phyloP scores from a whole-genome alignment of 2,888 invertebrate species.

The Eustalomyia histrio region DNA sequence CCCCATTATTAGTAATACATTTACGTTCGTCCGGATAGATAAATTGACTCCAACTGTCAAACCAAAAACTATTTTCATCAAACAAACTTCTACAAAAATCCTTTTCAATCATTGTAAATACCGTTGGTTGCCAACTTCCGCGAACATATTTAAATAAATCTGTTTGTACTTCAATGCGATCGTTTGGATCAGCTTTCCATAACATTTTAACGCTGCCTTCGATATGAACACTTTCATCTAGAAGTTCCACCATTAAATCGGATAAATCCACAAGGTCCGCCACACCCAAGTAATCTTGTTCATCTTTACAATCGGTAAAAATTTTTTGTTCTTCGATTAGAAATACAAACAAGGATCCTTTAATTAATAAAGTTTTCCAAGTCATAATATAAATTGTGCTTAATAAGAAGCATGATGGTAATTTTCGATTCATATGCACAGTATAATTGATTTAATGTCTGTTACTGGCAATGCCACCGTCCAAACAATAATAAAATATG shows the following conservation, averaged over 20 bases:
- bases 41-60: conserved; percentile 38
- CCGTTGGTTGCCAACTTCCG: conserved; percentile 50
- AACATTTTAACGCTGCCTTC: conserved; percentile 34
- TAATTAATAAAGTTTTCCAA: background rate
- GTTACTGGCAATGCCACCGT: background rate
- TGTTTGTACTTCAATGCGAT: conserved; percentile 40
- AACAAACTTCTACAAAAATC: conserved; percentile 41
- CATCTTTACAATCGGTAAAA: conserved; percentile 48
- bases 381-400: background rate
- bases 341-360: conserved; percentile 26
- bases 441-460: background rate
- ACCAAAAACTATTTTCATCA: conserved; percentile 34
- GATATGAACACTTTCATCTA: conserved; percentile 42
- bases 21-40: conserved; percentile 35
- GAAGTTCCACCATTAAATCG: conserved; percentile 38
- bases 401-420: background rate
- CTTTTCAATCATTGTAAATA: conserved; percentile 31
- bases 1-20: conserved; percentile 54
- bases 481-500: background rate
- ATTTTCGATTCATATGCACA: background rate
- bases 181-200: conserved; percentile 44
- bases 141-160: conserved; percentile 49
- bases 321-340: conserved; percentile 31
- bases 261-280: conserved; percentile 40
- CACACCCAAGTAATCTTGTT: conserved; percentile 32